Conservation (phyloP, 2,113 vertebrate species). For the Smithornis capensis region DNA sequence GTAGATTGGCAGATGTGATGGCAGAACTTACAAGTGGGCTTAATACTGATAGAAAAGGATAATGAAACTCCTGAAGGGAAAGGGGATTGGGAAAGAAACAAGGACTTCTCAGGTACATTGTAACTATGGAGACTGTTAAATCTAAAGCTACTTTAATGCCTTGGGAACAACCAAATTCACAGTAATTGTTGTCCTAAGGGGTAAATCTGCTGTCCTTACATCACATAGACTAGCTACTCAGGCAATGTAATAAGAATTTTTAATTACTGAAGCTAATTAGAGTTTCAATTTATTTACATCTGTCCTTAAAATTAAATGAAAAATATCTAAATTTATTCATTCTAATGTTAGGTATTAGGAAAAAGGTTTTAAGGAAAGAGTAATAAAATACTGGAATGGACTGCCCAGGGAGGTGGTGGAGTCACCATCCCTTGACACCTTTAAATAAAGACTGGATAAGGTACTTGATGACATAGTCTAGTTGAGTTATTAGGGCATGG, state of each 20-base stretch:
- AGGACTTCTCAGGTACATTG: background rate
- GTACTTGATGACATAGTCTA: too few relatives aligned
- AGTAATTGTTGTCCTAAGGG: background rate
- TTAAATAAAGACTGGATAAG: too few relatives aligned
- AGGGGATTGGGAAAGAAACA: background rate
- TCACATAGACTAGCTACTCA: background rate
- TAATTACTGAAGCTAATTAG: background rate
- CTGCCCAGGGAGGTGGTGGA: too few relatives aligned
- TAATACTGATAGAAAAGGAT: background rate
- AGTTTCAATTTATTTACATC: background rate
- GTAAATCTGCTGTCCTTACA: background rate
- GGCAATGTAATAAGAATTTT: background rate
- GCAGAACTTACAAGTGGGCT: background rate
- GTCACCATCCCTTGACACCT: too few relatives aligned
- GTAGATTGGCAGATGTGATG: background rate
- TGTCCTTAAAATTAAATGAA: background rate
- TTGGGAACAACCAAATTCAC: background rate
- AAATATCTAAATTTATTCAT: background rate
- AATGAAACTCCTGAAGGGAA: background rate
- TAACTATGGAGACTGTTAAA: background rate
- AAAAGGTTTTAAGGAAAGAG: too few relatives aligned
- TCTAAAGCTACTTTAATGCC: background rate
- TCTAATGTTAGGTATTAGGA: too few relatives aligned
- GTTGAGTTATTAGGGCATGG: too few relatives aligned
- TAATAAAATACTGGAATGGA: too few relatives aligned